Conservation (phyloP, 1,140 invertebrate genomes). For the Tribolium castaneum region DNA sequence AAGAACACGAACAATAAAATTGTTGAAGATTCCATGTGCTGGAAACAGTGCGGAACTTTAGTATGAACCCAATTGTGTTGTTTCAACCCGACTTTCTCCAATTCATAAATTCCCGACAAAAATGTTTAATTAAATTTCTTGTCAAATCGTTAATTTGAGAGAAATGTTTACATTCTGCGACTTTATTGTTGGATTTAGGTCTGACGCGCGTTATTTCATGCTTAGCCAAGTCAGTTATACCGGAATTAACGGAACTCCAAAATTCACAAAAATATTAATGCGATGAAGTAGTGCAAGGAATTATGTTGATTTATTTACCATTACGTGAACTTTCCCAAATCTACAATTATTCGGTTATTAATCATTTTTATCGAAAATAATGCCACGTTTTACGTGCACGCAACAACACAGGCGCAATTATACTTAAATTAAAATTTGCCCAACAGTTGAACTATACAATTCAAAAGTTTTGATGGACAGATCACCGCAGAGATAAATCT, state of each 20-base stretch:
- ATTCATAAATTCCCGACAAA: background rate
- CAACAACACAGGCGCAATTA: background rate
- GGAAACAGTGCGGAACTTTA: constrained; percentile 1
- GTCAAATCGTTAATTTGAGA: background rate
- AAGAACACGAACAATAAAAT: background rate
- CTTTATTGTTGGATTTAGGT: background rate
- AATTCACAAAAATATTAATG: background rate
- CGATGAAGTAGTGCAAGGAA: constrained; percentile 3
- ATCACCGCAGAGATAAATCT: background rate
- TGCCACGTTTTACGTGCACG: background rate
- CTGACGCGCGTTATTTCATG: background rate
- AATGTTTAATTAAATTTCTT: background rate
- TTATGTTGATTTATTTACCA: constrained; percentile 13
- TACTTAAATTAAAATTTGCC: background rate
- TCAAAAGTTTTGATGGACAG: background rate
- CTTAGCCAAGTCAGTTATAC: background rate
- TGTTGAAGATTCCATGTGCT: background rate
- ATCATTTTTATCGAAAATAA: constrained; percentile 1
- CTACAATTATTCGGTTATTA: background rate
- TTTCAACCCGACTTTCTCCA: constrained; percentile 3
- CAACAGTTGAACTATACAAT: background rate
- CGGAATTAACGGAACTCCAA: background rate
- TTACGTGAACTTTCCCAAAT: constrained; percentile 18
- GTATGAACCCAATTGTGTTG: background rate
- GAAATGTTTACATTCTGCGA: background rate